These are phyloP conservation scores for Zygaena filipendulae DNA, from an alignment of 2,888 invertebrate species.

Conservation along the genomic window DNA sequence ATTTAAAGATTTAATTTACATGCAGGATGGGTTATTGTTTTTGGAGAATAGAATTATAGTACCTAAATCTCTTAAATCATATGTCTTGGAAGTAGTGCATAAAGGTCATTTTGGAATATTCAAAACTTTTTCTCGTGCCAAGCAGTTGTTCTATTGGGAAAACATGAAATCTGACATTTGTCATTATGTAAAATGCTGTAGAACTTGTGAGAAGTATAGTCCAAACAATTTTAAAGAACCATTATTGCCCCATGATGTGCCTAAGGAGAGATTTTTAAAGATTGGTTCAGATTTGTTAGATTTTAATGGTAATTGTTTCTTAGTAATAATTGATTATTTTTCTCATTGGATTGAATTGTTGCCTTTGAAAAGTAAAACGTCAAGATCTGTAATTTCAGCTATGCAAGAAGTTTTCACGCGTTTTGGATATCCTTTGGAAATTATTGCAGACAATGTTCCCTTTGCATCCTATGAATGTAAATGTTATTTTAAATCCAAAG, in stretches of 20 bases:
- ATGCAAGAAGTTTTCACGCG: constrained; percentile 6
- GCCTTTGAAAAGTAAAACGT: constrained; percentile 2
- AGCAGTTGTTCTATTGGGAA: constrained; percentile 5
- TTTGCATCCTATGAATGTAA: constrained; percentile 11
- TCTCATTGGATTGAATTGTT: constrained; percentile 7
- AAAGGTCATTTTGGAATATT: constrained; percentile 8
- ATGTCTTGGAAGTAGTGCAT: constrained; percentile 7
- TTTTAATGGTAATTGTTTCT: constrained; percentile 1
- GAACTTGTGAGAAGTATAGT: constrained; percentile 12
- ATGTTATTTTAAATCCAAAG: constrained; percentile 8
- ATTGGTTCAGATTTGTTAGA: constrained; percentile 7
- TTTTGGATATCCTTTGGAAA: constrained; percentile 6
- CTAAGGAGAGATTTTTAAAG: constrained; percentile 7
- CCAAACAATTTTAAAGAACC: constrained; percentile 4
- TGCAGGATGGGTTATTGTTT: constrained; percentile 7
- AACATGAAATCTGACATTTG: constrained; percentile 3
- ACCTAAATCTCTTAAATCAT: constrained; percentile 2
- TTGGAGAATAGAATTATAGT: constrained; percentile 7
- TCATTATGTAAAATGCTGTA: constrained; percentile 4
- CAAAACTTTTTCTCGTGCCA: constrained; percentile 4
- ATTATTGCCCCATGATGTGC: constrained; percentile 9
- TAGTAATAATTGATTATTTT: constrained; percentile 5
- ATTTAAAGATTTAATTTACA: constrained; percentile 8
- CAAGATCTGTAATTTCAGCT: constrained; percentile 5
- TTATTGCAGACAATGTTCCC: constrained; percentile 8